These are phyloP conservation scores for Centropyge bicolor DNA, from an alignment of 2,797 vertebrate genomes.

Conservation along the genomic window DNA sequence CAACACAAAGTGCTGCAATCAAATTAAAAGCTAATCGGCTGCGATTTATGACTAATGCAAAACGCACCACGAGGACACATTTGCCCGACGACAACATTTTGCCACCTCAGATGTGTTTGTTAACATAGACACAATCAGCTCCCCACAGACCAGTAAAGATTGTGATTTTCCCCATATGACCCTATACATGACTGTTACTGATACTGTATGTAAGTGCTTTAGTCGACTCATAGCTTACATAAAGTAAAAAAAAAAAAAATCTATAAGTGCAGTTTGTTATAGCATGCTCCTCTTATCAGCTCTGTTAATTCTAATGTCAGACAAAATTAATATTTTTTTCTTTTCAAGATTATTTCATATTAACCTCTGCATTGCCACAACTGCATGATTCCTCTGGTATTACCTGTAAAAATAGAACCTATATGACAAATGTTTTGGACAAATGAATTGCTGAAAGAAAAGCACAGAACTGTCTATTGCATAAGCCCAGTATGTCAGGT, in stretches of 20 bases:
- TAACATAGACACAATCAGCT: conserved; percentile 51
- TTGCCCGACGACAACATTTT: conserved; percentile 22
- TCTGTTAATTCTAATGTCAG: conserved; percentile 10
- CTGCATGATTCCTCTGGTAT: conserved; percentile 26
- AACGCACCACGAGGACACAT: conserved; percentile 44
- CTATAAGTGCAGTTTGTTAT: conserved; percentile 43
- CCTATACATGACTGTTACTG: conserved; percentile 39
- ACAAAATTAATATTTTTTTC: conserved; percentile 11
- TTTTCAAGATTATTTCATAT: conserved; percentile 18
- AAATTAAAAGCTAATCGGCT: conserved; percentile 50
- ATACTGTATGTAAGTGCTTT: conserved; percentile 14
- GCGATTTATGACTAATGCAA: conserved; percentile 38
- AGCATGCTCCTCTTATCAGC: conserved; percentile 17
- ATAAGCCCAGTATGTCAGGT: conserved; percentile 56
- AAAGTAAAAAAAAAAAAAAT: conserved; percentile 35
- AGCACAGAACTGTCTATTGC: conserved; percentile 35
- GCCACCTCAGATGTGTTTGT: conserved; percentile 35
- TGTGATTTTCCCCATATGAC: conserved; percentile 55
- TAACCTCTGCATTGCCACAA: conserved; percentile 27
- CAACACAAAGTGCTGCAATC: conserved; percentile 52
- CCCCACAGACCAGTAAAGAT: conserved; percentile 60
- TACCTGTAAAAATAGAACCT: conserved; percentile 49
- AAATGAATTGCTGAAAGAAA: conserved; percentile 54
- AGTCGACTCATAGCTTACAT: conserved; percentile 39
- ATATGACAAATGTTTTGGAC: conserved; percentile 25